Evolutionary conservation across 2,888 invertebrate species (phyloP), one percentile per base, ranked within the genome.

Genomic region (Vandiemenella viatica): DNA sequence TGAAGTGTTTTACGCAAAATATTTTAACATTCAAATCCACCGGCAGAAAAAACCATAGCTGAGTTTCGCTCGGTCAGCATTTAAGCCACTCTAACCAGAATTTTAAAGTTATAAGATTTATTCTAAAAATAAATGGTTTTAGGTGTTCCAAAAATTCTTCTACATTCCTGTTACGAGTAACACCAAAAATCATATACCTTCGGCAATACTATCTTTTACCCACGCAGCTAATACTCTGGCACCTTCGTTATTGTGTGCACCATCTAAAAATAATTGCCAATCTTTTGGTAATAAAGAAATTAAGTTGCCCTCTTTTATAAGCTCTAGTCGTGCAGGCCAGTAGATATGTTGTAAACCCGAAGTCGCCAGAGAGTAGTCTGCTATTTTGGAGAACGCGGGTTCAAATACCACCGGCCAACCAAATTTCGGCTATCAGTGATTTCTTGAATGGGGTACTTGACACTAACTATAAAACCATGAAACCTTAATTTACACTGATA

Each of bases 271-370:
- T 38, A 38, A 38, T 38, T 38, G 38, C 38, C 38, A 38, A 38
- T 38, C 10, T 38, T 38, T 38, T 38, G 38, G 38, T 15, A 38
- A 38, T 38, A 38, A 38, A 38, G 38, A 38, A 38, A 38, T 38
- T 38, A 38, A 38, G n/a, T 38, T 38, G n/a, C 38, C 38, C n/a
- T 38, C 38, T 38, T 38, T 38, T 38, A 38, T 38, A 38, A 15
- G n/a, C 38, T 38, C 38, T 38, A 38, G 38, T 15, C 38, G 38
- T 15, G 38, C 38, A 38, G 38, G 38, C 16, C 38, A 38, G 6
- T 38, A 38, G 15, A 15, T 23, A 10, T 10, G 6, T 10, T 23
- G 26, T 23, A 23, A 23, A 23, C 26, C 26, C n/a, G n/a, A n/a
- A n/a, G n/a, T n/a, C n/a, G n/a, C n/a, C n/a, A n/a, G n/a, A n/a